Evolutionary conservation across 2,113 vertebrate genomes (phyloP), one percentile per base, ranked within the genome.

Genomic region (Aspidoscelis tigris): DNA sequence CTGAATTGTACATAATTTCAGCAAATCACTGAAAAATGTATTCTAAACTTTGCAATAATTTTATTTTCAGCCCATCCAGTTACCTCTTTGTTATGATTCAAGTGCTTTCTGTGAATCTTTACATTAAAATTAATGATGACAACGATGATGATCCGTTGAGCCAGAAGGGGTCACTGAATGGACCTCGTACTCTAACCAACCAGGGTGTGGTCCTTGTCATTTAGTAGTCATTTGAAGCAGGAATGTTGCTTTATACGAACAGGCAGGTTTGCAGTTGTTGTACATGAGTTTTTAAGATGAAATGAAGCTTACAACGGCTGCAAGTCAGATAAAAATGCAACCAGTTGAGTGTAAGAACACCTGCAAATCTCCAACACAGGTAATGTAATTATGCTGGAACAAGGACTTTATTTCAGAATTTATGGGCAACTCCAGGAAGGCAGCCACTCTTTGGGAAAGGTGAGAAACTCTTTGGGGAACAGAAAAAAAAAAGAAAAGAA

Each of bases 261-360:
- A 83, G 75, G 50, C 94, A 94, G 94, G 94, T 94, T 93, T 94
- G 92, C 90, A 43, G 84, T 90, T 78, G 88, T 66, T 41, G 33
- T 70, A 88, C 85, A 88, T 84, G 88, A 91, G 90, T 2, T 82
- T 61, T 75, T 82, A 90, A 90, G 81, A 89, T 89, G 92, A 91
- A 89, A 84, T 85, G 90, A 90, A 93, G 88, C 94, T 93, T 94
- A 93, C 93, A 94, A 90, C 88, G 87, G 88, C 88, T 43, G 0
- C 74, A 77, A 89, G 88, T 83, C 87, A 91, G 84, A 90, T 85
- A 91, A 90, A 93, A 94, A 92, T 93, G 47, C 87, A 73, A 78
- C 43, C 55, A 88, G 87, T 55, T 90, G 86, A 86, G 90, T 92
- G 87, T 75, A 89, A 88, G 91, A 90, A 93, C 93, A 91, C 92